Base-by-base conservation (phyloP, 2,113 vertebrate genomes). In the Nerophis lumbriciformis region DNA sequence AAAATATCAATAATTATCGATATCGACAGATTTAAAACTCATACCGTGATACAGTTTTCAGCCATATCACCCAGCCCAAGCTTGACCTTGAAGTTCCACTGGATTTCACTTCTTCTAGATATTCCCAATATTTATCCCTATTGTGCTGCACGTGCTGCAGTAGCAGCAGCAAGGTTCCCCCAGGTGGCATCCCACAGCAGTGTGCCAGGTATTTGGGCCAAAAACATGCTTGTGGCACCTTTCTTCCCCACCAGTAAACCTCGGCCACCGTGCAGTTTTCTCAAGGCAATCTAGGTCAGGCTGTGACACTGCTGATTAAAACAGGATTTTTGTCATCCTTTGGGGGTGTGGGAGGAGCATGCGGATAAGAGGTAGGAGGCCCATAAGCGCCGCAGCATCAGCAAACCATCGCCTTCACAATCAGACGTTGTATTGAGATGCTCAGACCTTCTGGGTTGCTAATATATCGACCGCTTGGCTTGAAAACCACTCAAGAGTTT, bases 231-330 rank as follows among this genome's bases (percentile, higher is more conserved):
- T 51, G 37, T 72, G 60, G 57, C 66, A 70, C 60, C 53, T 69
- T 68, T 57, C 72, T 28, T 59, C 63, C 61, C 59, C 48, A 48
- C 76, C 66, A 59, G 78, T 75, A 80, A 79, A 82, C 63, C 75
- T 67, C 63, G 5, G 47, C 68, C 73, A 65, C 68, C 60, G 65
- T 47, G 48, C 62, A 47, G 76, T 69, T 66, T 72, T 70, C 71
- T 70, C 61, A 28, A 72, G 65, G 63, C 75, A 76, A 89, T 87
- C 77, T 89, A 83, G 89, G 88, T 89, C 88, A 89, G 81, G 66
- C 76, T 83, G 73, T 73, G 79, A 78, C 70, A 69, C 77, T 65
- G 66, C 83, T 89, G 87, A 89, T 89, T 89, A 87, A 86, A 88
- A 88, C 78, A 72, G 83, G 83, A 81, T 79, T 83, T 87, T 76